Base-by-base conservation (phyloP, 1,140 invertebrate genomes). In the Hylaeus anthracinus region DNA sequence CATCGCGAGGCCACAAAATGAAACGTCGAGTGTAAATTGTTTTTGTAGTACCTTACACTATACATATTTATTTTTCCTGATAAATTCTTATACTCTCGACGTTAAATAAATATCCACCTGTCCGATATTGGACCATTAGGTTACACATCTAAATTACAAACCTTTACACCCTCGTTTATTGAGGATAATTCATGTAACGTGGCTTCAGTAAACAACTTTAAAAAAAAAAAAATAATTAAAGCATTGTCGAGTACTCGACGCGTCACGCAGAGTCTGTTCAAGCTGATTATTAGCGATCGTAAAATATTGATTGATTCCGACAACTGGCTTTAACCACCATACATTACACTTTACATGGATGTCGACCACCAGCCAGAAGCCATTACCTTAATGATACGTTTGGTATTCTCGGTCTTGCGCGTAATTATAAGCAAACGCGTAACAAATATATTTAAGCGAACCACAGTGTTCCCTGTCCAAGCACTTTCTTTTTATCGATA, bases 251-350 rank as follows among this genome's bases (percentile, higher is more conserved):
- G 77, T 56, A 81, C 75, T 76, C 77, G 84, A 85, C 63, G 60
- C 67, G 79, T 84, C 86, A 81, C 71, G 76, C 60, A 26, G 61
- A 61, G 58, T 67, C 26, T 72, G 56, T 63, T 15, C 75, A 88
- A 84, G 63, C 80, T 74, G 79, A 89, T 86, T 84, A 89, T 89
- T 86, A 89, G 63, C 51, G 85, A 84, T 88, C 86, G 79, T 89
- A 87, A 89, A 89, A 89, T 88, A 89, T 87, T 89, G 87, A 89
- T 89, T 89, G 83, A 89, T 89, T 86, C 77, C 72, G 56, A 79
- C 85, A 77, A 73, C 81, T 86, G 83, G 83, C 85, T 88, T 87
- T 87, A 88, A 88, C 72, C 70, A 73, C 81, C 87, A 72, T 79
- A 53, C 82, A 87, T 88, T 87, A 84, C 66, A 63, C 71, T 67